Evolutionary conservation across 2,797 vertebrate genomes (phyloP).

Genomic region (Microcaecilia unicolor): DNA sequence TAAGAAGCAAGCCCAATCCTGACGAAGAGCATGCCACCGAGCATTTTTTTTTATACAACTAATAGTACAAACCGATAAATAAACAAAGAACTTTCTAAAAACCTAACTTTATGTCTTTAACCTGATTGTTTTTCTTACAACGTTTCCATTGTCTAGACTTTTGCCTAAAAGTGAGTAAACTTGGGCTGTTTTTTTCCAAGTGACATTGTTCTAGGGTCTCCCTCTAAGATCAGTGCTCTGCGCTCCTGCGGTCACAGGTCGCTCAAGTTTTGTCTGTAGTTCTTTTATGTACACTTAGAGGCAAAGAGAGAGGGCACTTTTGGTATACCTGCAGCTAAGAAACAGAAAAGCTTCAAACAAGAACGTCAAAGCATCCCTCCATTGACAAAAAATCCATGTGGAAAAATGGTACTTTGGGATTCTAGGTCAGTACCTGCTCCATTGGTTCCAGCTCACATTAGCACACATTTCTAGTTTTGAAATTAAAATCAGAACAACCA

Average conservation of each 20-base stretch:
- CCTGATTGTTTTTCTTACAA: not conserved
- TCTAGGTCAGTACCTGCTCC: too few species aligned
- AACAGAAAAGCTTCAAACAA: conserved; percentile 41
- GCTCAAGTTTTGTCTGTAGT: conserved; percentile 1
- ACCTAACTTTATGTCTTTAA: not conserved
- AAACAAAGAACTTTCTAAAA: not conserved
- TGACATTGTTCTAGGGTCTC: conserved; percentile 2
- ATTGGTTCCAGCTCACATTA: too few species aligned
- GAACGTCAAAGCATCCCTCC: too few species aligned
- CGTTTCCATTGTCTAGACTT: too few species aligned
- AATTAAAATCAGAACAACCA: too few species aligned
- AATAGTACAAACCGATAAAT: not conserved
- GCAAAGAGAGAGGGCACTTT: conserved; percentile 31
- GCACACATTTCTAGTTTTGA: too few species aligned
- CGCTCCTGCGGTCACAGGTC: conserved; percentile 11
- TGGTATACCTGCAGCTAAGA: conserved; percentile 41
- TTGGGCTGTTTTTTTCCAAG: not conserved
- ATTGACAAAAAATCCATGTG: too few species aligned
- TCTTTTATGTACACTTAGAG: not conserved
- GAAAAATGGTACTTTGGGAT: too few species aligned
- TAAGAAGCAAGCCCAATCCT: conserved; percentile 25
- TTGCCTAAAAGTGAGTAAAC: too few species aligned
- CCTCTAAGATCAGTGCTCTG: conserved; percentile 17
- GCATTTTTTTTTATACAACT: not conserved
- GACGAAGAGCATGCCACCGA: conserved; percentile 9